phyloP scores from a whole-genome alignment of 2,888 invertebrate genomes.

The Cephus pygmeus region DNA sequence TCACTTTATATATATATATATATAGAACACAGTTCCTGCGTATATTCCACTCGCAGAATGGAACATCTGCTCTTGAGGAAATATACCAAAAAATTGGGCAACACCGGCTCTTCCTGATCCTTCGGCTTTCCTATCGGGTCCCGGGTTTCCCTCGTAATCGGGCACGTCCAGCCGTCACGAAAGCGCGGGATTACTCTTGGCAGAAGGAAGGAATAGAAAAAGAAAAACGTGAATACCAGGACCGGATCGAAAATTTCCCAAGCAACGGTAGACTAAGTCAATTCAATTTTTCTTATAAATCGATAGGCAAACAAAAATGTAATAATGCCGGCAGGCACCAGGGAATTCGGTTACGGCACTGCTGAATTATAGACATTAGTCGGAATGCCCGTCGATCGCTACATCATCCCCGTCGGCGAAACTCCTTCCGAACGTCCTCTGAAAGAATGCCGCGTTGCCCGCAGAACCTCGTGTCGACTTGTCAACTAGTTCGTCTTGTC shows the following conservation, averaged over 20 bases:
- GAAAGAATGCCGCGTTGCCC: background rate
- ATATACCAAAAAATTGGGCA: conserved; percentile 11
- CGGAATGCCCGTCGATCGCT: background rate
- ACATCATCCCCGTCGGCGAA: background rate
- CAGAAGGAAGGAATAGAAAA: background rate
- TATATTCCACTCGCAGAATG: conserved; percentile 28
- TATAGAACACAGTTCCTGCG: conserved; percentile 13
- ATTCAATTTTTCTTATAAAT: background rate
- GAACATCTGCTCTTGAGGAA: conserved; percentile 30
- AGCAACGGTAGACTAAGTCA: background rate
- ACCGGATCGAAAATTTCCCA: background rate
- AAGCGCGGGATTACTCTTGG: background rate
- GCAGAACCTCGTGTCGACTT: background rate
- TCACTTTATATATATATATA: conserved; percentile 8
- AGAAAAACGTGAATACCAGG: background rate
- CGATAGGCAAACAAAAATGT: background rate
- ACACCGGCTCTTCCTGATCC: background rate
- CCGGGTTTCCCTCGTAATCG: conserved; percentile 2
- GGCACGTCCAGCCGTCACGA: background rate
- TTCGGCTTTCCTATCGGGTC: background rate
- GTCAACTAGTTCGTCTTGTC: background rate
- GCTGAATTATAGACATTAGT: background rate
- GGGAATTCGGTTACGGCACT: background rate
- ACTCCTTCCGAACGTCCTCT: background rate
- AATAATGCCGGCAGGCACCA: background rate